Evolutionary conservation across 2,797 vertebrate species (phyloP), one percentile per base, ranked within the genome.

Genomic region (Poecilia wingei): DNA sequence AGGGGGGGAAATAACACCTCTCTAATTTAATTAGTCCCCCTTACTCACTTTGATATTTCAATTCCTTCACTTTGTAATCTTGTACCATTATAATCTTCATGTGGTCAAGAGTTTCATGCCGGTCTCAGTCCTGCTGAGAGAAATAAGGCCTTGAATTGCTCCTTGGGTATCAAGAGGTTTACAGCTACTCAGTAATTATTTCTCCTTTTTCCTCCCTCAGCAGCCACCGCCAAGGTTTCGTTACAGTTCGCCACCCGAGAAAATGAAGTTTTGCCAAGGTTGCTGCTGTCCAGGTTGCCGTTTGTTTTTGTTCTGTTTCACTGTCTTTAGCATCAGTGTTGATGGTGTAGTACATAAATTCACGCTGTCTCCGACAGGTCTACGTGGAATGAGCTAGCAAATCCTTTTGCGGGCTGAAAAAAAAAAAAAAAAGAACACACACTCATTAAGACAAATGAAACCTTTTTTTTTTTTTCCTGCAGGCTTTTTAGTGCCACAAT

Each of bases 41-140:
- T 68, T 70, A 36, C 71, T 75, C 28, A 64, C 72, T 82, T 91
- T 87, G 53, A 75, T 81, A 39, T 81, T 80, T 89, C 84, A 72
- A 72, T 77, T 81, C 68, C 28, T 81, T 66, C 76, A 31, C 18
- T 71, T 77, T 53, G 51, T 84, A 83, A 86, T 85, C 87, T 94
- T 88, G 90, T 96, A 83, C 89, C 84, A 74, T 87, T 76, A 72
- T 87, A 81, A 82, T 91, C 87, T 89, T 89, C 89, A 83, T 84
- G 83, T 86, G 83, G 82, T 88, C 25, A 75, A 82, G 85, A 82
- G 93, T 95, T 95, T 96, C 92, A 96, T 96, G 96, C 97, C 95
- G 93, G 96, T 97, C 98, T 99, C 98, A 99, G 98, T 97, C 98
- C 98, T 96, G 98, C 98, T 99, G 98, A 99, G 98, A 97, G 96